Base-by-base conservation (phyloP, 2,888 invertebrate genomes). In the Zele albiditarsus region DNA sequence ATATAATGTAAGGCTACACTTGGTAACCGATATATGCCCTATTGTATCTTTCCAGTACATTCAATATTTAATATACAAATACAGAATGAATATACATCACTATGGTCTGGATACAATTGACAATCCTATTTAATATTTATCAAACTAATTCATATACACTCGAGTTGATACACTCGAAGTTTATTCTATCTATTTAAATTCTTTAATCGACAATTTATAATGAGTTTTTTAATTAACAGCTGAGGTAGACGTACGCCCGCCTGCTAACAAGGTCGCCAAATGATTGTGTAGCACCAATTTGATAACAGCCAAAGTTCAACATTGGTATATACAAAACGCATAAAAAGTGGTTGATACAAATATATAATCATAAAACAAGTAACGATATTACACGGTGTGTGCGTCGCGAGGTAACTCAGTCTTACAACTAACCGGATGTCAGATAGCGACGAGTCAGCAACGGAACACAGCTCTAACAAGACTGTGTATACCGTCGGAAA, bases 241-340 rank as follows among this genome's bases (percentile, higher is more conserved):
- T 8, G 8, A 53, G n/a, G n/a, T 20, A 53, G 20, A 2, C 53
- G 23, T 5, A 20, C n/a, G 53, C 20, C 10, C 6, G 3, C 20
- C 6, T 6, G 53, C 2, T 3, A 53, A 53, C 53, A 20, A 53
- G 53, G 53, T 10, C 53, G 8, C 10, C 20, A 20, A 8, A 53
- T 10, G 20, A 20, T n/a, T 53, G 53, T 10, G 20, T 23, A 8
- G 53, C n/a, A n/a, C 53, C 20, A 0, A 6, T 23, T 53, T 53
- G 53, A 53, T 53, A 53, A 53, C 53, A 53, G 20, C 53, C 53
- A 23, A 53, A 53, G 53, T 53, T 53, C 53, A 53, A 53, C 53
- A 53, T 53, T 23, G 23, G 4, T 16, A 46, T 33, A 33, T n/a
- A 53, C n/a, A 20, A 8, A 20, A 53, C 53, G 53, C 20, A 53